phyloP scores from a whole-genome alignment of 2,113 vertebrate genomes.

The Gorsachius goisagi region DNA sequence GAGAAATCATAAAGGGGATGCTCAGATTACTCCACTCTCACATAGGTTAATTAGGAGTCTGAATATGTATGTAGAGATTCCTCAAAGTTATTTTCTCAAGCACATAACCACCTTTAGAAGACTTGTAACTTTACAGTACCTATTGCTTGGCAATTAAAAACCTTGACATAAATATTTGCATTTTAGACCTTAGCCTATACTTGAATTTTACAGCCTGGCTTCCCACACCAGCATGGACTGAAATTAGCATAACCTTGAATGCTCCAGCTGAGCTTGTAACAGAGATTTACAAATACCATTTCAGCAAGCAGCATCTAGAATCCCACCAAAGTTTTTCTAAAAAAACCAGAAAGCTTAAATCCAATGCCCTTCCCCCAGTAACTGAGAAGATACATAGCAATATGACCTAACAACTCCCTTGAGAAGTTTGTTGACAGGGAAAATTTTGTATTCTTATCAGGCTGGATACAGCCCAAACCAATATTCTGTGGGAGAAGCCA shows the following conservation, averaged over 20 bases:
- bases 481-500: neutral
- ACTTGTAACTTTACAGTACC: neutral
- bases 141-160: neutral
- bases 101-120: neutral
- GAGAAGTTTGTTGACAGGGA: neutral
- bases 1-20: neutral
- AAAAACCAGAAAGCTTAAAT: neutral
- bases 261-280: constrained; percentile 31
- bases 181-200: constrained; percentile 19
- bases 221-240: neutral
- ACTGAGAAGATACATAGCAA: neutral
- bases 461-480: neutral
- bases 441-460: neutral
- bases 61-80: neutral
- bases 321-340: neutral
- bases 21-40: neutral
- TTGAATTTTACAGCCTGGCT: constrained; percentile 9
- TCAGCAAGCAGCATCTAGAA: neutral
- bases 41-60: neutral
- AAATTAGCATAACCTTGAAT: constrained; percentile 40
- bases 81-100: neutral
- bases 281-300: constrained; percentile 37
- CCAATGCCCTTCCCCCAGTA: rapidly evolving
- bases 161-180: constrained; percentile 6
- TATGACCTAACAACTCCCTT: neutral